Percentiles rank a stretch among this genome's conserved stretches.
Conservation (phyloP, 2,888 invertebrate genomes). For the Ariolimax columbianus region DNA sequence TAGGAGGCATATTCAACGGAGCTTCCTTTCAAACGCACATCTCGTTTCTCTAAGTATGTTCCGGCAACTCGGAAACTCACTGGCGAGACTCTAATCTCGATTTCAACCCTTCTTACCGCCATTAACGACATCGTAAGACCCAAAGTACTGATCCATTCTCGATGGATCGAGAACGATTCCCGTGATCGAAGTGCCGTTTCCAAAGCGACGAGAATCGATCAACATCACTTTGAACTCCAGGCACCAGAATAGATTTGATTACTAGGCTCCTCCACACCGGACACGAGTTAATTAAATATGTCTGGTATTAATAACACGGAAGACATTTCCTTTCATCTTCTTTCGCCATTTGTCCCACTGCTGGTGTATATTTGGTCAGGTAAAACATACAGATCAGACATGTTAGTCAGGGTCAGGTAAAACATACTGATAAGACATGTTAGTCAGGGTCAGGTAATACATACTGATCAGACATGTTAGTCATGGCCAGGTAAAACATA, state of each 20-base stretch:
- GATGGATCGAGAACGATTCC: neutral
- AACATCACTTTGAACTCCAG: neutral
- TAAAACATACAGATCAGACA: no score
- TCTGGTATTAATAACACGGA: neutral
- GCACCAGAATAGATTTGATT: neutral
- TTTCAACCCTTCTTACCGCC: neutral
- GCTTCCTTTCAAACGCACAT: no score
- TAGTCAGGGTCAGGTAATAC: no score
- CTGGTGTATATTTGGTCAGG: no score
- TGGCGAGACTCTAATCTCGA: neutral
- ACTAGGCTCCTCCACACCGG: neutral
- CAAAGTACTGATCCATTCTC: neutral
- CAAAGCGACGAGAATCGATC: neutral
- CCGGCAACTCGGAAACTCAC: no score
- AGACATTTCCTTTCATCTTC: neutral
- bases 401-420: no score
- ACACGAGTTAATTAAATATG: neutral
- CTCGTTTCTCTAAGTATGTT: no score
- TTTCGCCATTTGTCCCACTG: no score
- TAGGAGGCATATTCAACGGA: no score
- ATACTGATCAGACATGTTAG: no score
- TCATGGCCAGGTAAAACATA: no score
- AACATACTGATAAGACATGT: no score
- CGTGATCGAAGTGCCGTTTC: neutral
- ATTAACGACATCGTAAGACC: neutral